Evolutionary conservation across 2,113 vertebrate genomes (phyloP).

Genomic region (Lamprotornis superbus): DNA sequence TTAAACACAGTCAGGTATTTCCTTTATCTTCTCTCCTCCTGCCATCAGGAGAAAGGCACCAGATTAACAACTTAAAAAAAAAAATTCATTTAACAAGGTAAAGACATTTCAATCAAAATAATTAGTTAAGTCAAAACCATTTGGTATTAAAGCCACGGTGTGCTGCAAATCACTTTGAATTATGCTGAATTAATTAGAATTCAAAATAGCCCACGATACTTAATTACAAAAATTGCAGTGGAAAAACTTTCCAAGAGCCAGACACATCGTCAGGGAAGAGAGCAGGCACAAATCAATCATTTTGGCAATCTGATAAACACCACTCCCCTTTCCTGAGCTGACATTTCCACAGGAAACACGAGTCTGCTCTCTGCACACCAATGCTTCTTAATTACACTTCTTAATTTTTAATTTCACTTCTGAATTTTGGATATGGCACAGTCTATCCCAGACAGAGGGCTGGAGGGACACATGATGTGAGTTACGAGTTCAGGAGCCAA

Average conservation of each 20-base stretch:
- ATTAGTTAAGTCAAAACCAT: background rate
- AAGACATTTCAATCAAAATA: background rate
- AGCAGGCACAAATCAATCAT: background rate
- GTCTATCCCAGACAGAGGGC: background rate
- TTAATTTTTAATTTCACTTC: background rate
- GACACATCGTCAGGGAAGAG: background rate
- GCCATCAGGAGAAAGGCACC: background rate
- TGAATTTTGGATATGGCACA: background rate
- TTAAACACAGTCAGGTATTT: background rate
- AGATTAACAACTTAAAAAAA: background rate
- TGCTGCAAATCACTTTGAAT: background rate
- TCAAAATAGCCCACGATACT: background rate
- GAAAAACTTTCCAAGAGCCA: background rate
- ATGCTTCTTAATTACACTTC: fast-evolving
- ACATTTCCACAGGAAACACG: fast-evolving
- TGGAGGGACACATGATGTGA: fast-evolving
- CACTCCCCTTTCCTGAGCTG: background rate
- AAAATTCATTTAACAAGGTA: background rate
- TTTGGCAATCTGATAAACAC: background rate
- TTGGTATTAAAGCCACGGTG: fast-evolving
- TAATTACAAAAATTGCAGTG: background rate
- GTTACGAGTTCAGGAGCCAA: background rate
- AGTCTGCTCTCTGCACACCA: background rate
- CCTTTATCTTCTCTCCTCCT: background rate
- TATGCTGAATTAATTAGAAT: background rate